phyloP scores from a whole-genome alignment of 2,888 invertebrate genomes.

The Prosopocoilus inquinatus region DNA sequence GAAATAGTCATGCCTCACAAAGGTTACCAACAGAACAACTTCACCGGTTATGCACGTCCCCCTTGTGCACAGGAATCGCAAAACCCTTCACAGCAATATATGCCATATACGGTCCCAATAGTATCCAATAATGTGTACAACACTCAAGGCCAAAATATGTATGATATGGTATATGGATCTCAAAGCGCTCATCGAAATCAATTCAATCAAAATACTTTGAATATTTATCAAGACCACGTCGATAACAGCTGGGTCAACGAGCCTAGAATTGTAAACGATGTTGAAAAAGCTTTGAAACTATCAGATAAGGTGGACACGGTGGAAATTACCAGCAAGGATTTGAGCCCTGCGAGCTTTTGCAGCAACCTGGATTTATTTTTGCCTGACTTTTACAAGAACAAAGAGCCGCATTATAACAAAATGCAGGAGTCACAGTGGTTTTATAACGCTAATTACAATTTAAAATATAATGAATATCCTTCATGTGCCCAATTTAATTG shows the following conservation, averaged over 20 bases:
- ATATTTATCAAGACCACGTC: conserved; percentile 21
- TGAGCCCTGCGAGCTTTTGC: conserved; percentile 43
- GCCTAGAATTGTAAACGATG: conserved; percentile 26
- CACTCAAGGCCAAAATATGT: neutral
- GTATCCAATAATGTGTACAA: neutral
- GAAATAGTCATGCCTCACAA: too few relatives aligned
- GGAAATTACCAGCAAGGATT: conserved; percentile 43
- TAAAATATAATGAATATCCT: conserved; percentile 39
- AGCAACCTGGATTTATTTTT: conserved; percentile 38
- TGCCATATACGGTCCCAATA: neutral
- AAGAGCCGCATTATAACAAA: conserved; percentile 10
- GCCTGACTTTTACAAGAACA: conserved; percentile 38
- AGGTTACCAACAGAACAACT: too few relatives aligned
- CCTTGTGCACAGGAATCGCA: too few relatives aligned
- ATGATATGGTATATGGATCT: conserved; percentile 26
- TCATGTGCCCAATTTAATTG: conserved; percentile 40
- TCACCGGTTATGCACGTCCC: too few relatives aligned
- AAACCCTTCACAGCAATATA: neutral
- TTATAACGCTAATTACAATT: conserved; percentile 31
- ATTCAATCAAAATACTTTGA: conserved; percentile 13
- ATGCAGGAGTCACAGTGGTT: conserved; percentile 32
- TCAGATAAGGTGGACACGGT: conserved; percentile 42
- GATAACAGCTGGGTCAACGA: conserved; percentile 31
- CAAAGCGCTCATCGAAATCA: conserved; percentile 26
- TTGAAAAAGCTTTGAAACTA: conserved; percentile 31